These are phyloP conservation scores for Paedocypris sp. DNA, from an alignment of 2,113 vertebrate genomes.

Conservation along the genomic window DNA sequence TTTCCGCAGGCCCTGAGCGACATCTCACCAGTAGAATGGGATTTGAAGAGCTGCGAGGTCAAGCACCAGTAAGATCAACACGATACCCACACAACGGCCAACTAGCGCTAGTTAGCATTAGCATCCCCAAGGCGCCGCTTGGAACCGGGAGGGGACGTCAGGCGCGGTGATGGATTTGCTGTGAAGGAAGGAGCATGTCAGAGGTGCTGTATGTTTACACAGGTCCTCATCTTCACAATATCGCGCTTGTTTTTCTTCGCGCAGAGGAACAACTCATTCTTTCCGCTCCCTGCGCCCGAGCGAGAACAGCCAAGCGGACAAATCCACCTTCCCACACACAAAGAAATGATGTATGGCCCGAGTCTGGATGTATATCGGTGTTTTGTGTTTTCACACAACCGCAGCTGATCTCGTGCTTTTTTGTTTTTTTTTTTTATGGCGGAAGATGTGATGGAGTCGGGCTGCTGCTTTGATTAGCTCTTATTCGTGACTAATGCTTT, in stretches of 20 bases:
- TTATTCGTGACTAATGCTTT: constrained; percentile 23
- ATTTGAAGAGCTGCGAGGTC: background rate
- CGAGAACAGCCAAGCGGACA: constrained; percentile 5
- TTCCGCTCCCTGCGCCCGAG: constrained; percentile 22
- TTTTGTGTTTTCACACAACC: constrained; percentile 29
- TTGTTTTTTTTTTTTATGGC: constrained; percentile 17
- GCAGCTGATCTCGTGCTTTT: constrained; percentile 7
- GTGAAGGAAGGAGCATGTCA: constrained; percentile 17
- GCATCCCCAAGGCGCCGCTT: background rate
- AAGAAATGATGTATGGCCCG: constrained; percentile 25
- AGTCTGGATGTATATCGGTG: constrained; percentile 10
- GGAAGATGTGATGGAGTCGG: constrained; percentile 26
- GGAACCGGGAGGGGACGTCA: background rate
- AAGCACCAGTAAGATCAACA: background rate
- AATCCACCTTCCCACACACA: constrained; percentile 17
- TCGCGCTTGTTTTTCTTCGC: constrained; percentile 18
- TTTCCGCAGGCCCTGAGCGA: constrained; percentile 9
- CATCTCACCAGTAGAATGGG: constrained; percentile 8
- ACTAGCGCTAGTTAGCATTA: background rate
- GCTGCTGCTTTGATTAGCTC: constrained; percentile 26
- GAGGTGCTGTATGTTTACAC: constrained; percentile 23
- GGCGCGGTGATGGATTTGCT: constrained; percentile 16
- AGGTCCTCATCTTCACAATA: constrained; percentile 15
- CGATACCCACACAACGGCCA: background rate
- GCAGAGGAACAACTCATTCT: constrained; percentile 20